These are phyloP conservation scores for Nylanderia fulva DNA, from an alignment of 1,140 invertebrate genomes.

Conservation along the genomic window DNA sequence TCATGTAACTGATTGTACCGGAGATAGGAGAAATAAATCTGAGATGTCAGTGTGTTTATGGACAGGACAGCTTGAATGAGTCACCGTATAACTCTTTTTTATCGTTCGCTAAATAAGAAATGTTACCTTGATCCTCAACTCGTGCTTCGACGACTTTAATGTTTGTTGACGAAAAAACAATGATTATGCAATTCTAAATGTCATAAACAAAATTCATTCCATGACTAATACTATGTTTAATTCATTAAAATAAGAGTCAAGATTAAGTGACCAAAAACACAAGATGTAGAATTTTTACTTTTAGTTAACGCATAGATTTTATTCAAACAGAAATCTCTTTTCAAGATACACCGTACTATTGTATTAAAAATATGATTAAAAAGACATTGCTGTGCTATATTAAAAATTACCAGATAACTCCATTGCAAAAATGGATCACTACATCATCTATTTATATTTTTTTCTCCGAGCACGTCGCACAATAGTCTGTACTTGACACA, in stretches of 20 bases:
- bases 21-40: constrained; percentile 40
- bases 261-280: background rate
- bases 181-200: constrained; percentile 38
- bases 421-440: background rate
- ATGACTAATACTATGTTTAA: constrained; percentile 21
- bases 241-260: constrained; percentile 19
- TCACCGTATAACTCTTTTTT: background rate
- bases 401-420: background rate
- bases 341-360: background rate
- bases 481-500: constrained; percentile 19
- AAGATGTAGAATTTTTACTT: background rate
- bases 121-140: constrained; percentile 26
- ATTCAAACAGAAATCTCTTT: background rate
- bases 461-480: background rate
- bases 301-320: background rate
- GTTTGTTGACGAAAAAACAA: constrained; percentile 20
- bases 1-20: constrained; percentile 1
- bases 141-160: constrained; percentile 5
- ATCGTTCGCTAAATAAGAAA: background rate
- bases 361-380: background rate
- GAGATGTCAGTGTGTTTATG: background rate
- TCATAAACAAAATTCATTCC: background rate
- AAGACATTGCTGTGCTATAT: background rate
- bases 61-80: background rate
- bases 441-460: background rate